These are phyloP conservation scores for Araneus ventricosus DNA, from an alignment of 1,140 invertebrate genomes.

Conservation along the genomic window DNA sequence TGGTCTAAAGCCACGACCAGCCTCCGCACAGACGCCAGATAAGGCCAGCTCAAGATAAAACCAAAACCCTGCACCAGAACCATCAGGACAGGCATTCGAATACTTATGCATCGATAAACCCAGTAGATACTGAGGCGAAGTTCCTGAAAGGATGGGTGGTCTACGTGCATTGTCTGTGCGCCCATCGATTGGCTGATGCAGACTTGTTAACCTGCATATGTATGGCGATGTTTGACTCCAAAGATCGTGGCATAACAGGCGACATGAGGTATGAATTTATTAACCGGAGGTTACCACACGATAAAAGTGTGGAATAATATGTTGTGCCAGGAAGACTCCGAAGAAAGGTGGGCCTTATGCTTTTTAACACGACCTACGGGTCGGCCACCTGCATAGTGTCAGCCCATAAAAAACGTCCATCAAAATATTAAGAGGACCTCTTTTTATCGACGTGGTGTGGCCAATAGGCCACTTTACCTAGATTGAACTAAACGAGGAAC, in stretches of 20 bases:
- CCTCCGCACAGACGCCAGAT: background rate
- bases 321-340: background rate
- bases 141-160: constrained; percentile 6
- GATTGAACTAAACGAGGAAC: background rate
- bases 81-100: background rate
- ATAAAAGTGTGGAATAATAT: background rate
- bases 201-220: constrained; percentile 1
- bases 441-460: background rate
- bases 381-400: constrained; percentile 19
- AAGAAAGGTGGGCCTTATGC: background rate
- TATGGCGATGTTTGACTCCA: constrained; percentile 3
- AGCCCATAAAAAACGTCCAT: background rate
- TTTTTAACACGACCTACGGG: constrained; percentile 7
- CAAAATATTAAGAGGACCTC: constrained; percentile 2
- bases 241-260: background rate
- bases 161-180: background rate
- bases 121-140: background rate
- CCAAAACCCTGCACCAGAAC: background rate
- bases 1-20: background rate
- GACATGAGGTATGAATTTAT: constrained; percentile 14
- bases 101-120: background rate
- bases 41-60: background rate
- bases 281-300: background rate
- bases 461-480: background rate
- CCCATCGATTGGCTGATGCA: background rate